These are phyloP conservation scores for Tragelaphus imberbis DNA, from an alignment of 2,113 vertebrate genomes.

Conservation along the genomic window DNA sequence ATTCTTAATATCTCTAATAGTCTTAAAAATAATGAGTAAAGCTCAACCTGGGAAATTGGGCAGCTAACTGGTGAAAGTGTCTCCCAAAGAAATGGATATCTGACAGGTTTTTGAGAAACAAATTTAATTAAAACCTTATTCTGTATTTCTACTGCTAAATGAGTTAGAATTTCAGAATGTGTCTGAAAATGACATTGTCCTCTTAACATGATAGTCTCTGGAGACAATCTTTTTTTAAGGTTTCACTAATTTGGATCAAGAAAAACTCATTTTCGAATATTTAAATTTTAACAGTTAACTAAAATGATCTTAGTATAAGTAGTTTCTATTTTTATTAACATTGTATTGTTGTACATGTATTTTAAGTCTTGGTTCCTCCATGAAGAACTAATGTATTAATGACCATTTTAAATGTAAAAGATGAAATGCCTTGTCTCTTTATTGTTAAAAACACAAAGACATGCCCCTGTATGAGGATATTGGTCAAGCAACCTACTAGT, in stretches of 20 bases:
- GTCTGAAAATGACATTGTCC: conserved; percentile 62
- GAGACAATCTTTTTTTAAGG: conserved; percentile 82
- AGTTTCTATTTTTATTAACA: conserved; percentile 68
- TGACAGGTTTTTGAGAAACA: conserved; percentile 75
- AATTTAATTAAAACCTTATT: conserved; percentile 46
- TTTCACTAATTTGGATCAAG: conserved; percentile 76
- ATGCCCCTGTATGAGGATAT: background rate
- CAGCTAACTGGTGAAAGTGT: conserved; percentile 78
- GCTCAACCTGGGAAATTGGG: conserved; percentile 76
- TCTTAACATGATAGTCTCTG: conserved; percentile 63
- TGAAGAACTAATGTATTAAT: conserved; percentile 75
- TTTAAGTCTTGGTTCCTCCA: conserved; percentile 62
- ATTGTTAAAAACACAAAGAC: conserved; percentile 41
- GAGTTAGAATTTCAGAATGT: conserved; percentile 54
- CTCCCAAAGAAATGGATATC: conserved; percentile 85
- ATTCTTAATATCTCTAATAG: conserved; percentile 79
- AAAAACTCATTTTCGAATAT: conserved; percentile 59
- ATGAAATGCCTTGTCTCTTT: conserved; percentile 72
- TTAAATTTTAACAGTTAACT: conserved; percentile 35
- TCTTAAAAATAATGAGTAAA: conserved; percentile 77
- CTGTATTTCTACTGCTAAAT: conserved; percentile 68
- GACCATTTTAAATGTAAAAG: conserved; percentile 69
- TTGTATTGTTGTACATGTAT: conserved; percentile 60
- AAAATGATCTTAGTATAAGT: conserved; percentile 68
- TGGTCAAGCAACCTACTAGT: background rate